A percentile compares a stretch with the other conserved stretches of the same genome.
These are phyloP conservation scores for Suricata suricatta DNA, from an alignment of 2,113 vertebrate genomes.

Conservation along the genomic window DNA sequence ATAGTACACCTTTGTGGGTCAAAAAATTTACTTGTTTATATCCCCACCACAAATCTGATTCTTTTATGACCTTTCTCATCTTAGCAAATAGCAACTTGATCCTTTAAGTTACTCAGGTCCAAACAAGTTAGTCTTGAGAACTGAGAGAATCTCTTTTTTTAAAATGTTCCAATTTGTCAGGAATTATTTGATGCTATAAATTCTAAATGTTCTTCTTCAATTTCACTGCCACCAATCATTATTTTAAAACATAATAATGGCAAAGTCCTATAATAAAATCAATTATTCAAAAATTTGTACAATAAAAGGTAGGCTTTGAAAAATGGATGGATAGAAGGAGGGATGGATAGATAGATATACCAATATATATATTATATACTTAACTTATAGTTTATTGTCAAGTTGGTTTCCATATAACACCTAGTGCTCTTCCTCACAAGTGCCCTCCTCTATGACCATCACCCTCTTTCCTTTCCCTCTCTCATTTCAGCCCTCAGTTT, in stretches of 20 bases:
- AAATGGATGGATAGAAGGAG: too few relatives aligned
- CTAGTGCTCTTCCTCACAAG: too few relatives aligned
- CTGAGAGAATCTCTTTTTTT: neutral
- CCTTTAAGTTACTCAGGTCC: neutral
- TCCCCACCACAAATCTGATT: neutral
- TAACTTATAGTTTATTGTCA: too few relatives aligned
- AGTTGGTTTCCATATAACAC: too few relatives aligned
- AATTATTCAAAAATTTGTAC: neutral
- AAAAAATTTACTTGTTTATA: neutral
- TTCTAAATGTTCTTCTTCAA: neutral
- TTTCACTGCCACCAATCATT: neutral
- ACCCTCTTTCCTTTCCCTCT: too few relatives aligned
- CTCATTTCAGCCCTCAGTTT: too few relatives aligned
- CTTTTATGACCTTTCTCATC: neutral
- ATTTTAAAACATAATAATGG: neutral
- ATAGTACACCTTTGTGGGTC: neutral
- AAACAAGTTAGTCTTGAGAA: neutral
- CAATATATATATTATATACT: too few relatives aligned
- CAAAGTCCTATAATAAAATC: neutral
- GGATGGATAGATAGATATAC: neutral
- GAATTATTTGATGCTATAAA: neutral
- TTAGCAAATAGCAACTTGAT: neutral
- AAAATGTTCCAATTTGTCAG: neutral
- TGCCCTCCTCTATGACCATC: too few relatives aligned
- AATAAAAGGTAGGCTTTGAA: neutral